Percentiles rank a stretch among this genome's conserved stretches.
Evolutionary conservation across 2,113 vertebrate genomes (phyloP).

Genomic region (Trematomus loennbergii): DNA sequence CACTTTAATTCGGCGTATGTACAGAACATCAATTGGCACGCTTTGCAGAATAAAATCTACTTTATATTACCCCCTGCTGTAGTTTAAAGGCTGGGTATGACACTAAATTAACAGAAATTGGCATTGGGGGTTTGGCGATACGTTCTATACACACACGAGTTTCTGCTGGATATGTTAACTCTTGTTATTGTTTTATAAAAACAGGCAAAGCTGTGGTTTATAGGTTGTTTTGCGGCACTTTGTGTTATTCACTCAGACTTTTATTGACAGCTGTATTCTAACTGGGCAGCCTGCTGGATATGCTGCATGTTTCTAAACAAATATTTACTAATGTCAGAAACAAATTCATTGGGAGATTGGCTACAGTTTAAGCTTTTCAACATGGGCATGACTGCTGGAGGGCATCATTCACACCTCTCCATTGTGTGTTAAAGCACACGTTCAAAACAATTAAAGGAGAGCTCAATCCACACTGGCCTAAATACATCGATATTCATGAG

Average conservation of each 20-base stretch:
- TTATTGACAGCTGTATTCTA: background rate
- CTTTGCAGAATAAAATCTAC: background rate
- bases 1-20: background rate
- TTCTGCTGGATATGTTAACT: background rate
- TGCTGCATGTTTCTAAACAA: background rate
- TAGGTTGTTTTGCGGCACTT: background rate
- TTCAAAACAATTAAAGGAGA: constrained; percentile 27
- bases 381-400: background rate
- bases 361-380: background rate
- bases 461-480: constrained; percentile 18
- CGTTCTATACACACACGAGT: background rate
- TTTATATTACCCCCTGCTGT: background rate
- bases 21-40: fast-evolving
- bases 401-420: constrained; percentile 49
- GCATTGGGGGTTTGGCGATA: background rate
- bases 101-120: background rate
- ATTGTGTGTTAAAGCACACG: constrained; percentile 59
- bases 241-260: background rate
- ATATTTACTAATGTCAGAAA: background rate
- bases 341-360: background rate
- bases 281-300: background rate
- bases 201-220: background rate
- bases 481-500: constrained; percentile 65
- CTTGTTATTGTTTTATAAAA: background rate
- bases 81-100: fast-evolving